A percentile compares a stretch with the other conserved stretches of the same genome.
These are phyloP conservation scores for Danio kyathit DNA, from an alignment of 2,797 vertebrate genomes.

Conservation along the genomic window DNA sequence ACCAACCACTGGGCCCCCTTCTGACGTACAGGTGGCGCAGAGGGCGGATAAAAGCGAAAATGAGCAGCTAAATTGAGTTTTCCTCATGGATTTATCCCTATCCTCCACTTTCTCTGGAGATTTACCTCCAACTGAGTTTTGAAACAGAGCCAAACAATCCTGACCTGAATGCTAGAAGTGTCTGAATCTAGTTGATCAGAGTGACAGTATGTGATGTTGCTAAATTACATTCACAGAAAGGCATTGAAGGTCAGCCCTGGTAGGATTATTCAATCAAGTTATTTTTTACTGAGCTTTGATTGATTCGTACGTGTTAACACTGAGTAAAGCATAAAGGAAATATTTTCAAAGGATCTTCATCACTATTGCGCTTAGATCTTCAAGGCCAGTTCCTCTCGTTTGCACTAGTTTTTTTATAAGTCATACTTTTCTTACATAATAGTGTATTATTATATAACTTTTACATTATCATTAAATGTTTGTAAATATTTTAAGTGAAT, in stretches of 20 bases:
- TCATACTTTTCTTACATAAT: too few relatives aligned
- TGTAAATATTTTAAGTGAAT: too few relatives aligned
- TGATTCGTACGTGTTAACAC: not conserved
- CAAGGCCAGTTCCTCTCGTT: not conserved
- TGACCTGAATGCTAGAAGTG: conserved; percentile 33
- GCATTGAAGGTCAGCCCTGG: not conserved
- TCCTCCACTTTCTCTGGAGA: not conserved
- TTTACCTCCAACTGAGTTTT: conserved; percentile 8
- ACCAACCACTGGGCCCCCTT: conserved; percentile 32
- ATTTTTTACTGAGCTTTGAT: not conserved
- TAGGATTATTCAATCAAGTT: not conserved
- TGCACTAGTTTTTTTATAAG: too few relatives aligned
- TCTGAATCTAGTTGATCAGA: not conserved
- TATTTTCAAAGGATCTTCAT: not conserved
- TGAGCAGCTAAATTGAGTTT: conserved; percentile 61
- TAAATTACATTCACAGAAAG: conserved; percentile 11
- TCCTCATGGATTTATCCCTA: conserved; percentile 24
- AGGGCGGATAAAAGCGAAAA: conserved; percentile 51
- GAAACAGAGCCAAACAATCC: conserved; percentile 37
- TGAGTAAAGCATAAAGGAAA: not conserved
- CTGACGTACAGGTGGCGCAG: conserved; percentile 46
- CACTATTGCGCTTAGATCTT: not conserved
- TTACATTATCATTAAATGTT: too few relatives aligned
- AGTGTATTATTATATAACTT: too few relatives aligned
- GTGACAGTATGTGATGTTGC: not conserved